Conservation (phyloP, 2,888 invertebrate genomes). For the Stenolophus ochropezus region DNA sequence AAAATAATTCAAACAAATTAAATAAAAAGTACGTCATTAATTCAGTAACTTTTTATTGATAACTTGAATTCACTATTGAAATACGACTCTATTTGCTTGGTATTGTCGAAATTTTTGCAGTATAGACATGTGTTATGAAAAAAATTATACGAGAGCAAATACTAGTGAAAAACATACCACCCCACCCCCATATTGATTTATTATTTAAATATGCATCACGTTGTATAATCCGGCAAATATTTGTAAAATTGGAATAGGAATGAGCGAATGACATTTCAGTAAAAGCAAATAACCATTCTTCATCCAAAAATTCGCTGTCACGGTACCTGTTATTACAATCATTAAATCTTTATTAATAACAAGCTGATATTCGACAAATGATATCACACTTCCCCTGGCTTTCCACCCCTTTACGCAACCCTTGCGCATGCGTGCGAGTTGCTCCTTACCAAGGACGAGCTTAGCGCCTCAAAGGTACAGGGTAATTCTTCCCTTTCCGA, state of each 20-base stretch:
- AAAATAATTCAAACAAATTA: no score
- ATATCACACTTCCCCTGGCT: constrained; percentile 16
- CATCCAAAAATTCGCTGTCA: constrained; percentile 24
- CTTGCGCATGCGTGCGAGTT: not conserved
- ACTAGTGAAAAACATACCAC: no score
- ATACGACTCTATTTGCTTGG: no score
- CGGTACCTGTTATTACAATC: constrained; percentile 36
- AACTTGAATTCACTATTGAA: no score
- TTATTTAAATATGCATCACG: not conserved
- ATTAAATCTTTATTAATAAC: constrained; percentile 45
- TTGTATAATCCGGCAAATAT: not conserved
- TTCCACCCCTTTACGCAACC: not conserved
- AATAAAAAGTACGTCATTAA: no score
- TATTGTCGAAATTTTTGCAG: not conserved
- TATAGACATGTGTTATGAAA: not conserved
- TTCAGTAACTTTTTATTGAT: no score
- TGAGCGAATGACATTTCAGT: constrained; percentile 25
- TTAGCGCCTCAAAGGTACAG: not conserved
- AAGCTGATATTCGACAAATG: constrained; percentile 34
- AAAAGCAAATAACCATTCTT: constrained; percentile 38
- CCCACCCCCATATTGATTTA: not conserved
- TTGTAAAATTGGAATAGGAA: constrained; percentile 21
- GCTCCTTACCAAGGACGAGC: not conserved
- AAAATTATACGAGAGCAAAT: no score
- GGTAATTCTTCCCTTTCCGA: no score